Percentiles rank a stretch among this genome's conserved stretches.
Evolutionary conservation across 2,888 invertebrate species (phyloP).

Genomic region (Oxytorus armatus): DNA sequence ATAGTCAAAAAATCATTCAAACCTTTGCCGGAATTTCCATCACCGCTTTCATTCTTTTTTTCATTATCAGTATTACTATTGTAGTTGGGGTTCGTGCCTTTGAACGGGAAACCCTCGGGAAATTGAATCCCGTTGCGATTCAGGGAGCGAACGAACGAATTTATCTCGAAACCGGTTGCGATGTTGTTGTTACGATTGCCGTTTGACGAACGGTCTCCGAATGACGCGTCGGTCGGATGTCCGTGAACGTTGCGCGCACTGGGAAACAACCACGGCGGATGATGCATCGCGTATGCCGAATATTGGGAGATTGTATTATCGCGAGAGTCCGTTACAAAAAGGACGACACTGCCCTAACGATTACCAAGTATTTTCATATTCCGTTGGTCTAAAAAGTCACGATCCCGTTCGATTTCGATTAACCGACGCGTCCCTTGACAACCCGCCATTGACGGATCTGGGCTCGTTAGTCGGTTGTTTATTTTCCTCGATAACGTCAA

Average conservation of each 20-base stretch:
- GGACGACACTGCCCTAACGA: neutral
- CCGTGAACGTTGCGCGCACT: slow-evolving; percentile 28
- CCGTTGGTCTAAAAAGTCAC: slow-evolving; percentile 11
- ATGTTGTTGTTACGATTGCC: neutral
- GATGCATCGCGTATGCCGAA: slow-evolving; percentile 51
- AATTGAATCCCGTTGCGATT: slow-evolving; percentile 55
- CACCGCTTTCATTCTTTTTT: neutral
- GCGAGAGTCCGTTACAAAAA: neutral
- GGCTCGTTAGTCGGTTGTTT: neutral
- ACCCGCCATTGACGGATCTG: slow-evolving; percentile 12
- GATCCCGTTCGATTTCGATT: slow-evolving; percentile 41
- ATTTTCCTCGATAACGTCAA: slow-evolving; percentile 7
- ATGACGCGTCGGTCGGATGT: slow-evolving; percentile 28
- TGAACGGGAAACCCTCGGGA: slow-evolving; percentile 41
- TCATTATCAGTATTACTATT: neutral
- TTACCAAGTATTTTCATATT: slow-evolving; percentile 17
- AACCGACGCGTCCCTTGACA: slow-evolving; percentile 48
- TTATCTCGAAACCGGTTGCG: slow-evolving; percentile 44
- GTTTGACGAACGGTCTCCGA: slow-evolving; percentile 26
- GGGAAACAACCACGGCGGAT: slow-evolving; percentile 61
- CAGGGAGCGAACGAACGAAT: slow-evolving; percentile 63
- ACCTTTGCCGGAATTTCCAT: slow-evolving; percentile 20
- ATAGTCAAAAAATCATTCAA: slow-evolving; percentile 53
- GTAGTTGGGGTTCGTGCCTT: neutral
- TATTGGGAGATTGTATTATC: slow-evolving; percentile 4